A percentile compares a stretch with the other conserved stretches of the same genome.
Evolutionary conservation across 2,113 vertebrate genomes (phyloP).

Genomic region (Onychostruthus taczanowskii): DNA sequence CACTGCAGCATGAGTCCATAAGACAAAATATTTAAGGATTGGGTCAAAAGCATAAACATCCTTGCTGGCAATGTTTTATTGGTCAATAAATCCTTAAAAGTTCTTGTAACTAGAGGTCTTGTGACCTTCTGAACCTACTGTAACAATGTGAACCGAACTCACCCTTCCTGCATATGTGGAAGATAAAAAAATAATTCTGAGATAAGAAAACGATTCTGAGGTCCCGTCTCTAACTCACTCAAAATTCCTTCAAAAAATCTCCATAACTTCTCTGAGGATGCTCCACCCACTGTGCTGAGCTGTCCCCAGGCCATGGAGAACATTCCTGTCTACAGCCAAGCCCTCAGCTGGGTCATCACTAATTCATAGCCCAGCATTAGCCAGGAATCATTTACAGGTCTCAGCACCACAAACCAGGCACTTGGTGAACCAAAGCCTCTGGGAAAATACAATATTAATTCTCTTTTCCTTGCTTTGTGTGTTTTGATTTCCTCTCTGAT

Average conservation of each 20-base stretch:
- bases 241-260: not conserved
- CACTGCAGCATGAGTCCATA: not conserved
- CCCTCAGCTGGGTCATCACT: not conserved
- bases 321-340: not conserved
- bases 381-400: not conserved
- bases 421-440: not conserved
- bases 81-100: not conserved
- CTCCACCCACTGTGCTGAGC: not conserved
- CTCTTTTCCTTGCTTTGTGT: not conserved
- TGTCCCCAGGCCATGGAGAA: not conserved
- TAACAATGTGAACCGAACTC: not conserved
- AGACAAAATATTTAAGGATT: not conserved
- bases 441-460: not conserved
- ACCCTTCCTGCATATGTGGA: not conserved
- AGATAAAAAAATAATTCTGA: not conserved
- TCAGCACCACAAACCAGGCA: not conserved
- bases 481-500: slow-evolving; percentile 21
- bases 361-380: not conserved
- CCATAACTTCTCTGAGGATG: not conserved
- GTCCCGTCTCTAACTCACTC: not conserved
- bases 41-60: not conserved
- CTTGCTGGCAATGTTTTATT: not conserved
- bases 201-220: not conserved
- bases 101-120: not conserved
- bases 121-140: not conserved